A percentile compares a stretch with the other conserved stretches of the same genome.
These are phyloP conservation scores for Malacosoma neustria DNA, from an alignment of 2,888 invertebrate species.

Conservation along the genomic window DNA sequence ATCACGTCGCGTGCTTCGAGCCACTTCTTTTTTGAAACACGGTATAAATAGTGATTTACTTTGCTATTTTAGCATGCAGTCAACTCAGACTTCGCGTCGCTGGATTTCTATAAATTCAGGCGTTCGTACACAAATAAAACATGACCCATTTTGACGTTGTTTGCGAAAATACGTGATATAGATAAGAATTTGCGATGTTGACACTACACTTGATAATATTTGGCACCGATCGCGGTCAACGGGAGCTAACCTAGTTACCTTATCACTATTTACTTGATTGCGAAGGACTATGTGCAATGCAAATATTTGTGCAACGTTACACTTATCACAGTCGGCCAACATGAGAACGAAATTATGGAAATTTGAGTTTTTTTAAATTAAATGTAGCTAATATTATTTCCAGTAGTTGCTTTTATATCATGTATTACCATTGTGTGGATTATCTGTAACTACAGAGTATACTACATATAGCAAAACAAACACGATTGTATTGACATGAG, in stretches of 20 bases:
- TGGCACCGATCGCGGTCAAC: conserved; percentile 51
- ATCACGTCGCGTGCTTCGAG: conserved; percentile 52
- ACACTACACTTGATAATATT: conserved; percentile 65
- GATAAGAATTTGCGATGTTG: conserved; percentile 65
- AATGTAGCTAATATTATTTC: too few species aligned
- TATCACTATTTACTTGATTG: conserved; percentile 64
- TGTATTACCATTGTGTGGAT: not conserved
- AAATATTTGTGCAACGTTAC: not conserved
- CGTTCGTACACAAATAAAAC: conserved; percentile 41
- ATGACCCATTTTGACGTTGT: conserved; percentile 51
- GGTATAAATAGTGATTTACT: conserved; percentile 35
- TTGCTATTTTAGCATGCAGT: conserved; percentile 31
- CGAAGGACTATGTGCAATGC: conserved; percentile 19
- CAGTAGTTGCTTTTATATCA: too few species aligned
- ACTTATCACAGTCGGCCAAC: too few species aligned
- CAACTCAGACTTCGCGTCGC: conserved; percentile 42
- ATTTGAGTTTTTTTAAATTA: too few species aligned
- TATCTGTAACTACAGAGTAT: not conserved
- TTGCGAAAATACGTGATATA: conserved; percentile 46
- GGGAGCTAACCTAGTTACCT: conserved; percentile 62
- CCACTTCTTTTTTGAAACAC: conserved; percentile 43
- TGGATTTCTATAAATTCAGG: conserved; percentile 25
- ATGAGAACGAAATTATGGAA: too few species aligned
- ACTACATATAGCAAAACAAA: too few species aligned
- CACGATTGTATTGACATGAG: too few species aligned